Conservation (phyloP, 2,113 vertebrate species). For the Rhea pennata region DNA sequence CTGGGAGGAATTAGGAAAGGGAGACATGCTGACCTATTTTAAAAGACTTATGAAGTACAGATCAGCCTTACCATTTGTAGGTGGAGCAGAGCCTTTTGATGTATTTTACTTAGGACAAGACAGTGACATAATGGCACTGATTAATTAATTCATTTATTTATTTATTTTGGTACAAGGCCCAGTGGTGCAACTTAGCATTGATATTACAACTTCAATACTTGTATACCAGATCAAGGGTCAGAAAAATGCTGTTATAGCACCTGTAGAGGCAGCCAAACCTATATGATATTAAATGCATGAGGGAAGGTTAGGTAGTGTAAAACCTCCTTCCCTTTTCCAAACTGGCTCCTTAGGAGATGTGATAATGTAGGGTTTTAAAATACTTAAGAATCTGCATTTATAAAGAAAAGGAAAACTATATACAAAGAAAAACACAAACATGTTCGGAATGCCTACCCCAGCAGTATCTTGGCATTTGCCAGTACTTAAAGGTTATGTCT, state of each 20-base stretch:
- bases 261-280: not conserved
- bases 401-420: conserved; percentile 11
- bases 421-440: conserved; percentile 61
- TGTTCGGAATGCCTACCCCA: conserved; percentile 61
- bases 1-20: conserved; percentile 26
- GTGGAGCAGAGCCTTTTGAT: not conserved
- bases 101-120: not conserved
- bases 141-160: not conserved
- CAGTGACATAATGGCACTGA: not conserved
- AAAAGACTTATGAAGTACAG: conserved; percentile 10
- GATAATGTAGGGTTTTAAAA: conserved; percentile 10
- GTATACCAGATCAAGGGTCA: not conserved
- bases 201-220: not conserved
- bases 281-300: not conserved
- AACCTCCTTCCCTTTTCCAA: not conserved
- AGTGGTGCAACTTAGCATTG: not conserved
- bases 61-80: conserved; percentile 1
- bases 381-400: conserved; percentile 44
- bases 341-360: not conserved
- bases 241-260: not conserved
- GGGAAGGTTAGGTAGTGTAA: not conserved
- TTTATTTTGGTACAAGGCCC: not conserved
- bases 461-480: conserved; percentile 68
- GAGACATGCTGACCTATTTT: not conserved
- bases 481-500: conserved; percentile 79